Evolutionary conservation across 2,797 vertebrate genomes (phyloP).

Genomic region (Alca torda): DNA sequence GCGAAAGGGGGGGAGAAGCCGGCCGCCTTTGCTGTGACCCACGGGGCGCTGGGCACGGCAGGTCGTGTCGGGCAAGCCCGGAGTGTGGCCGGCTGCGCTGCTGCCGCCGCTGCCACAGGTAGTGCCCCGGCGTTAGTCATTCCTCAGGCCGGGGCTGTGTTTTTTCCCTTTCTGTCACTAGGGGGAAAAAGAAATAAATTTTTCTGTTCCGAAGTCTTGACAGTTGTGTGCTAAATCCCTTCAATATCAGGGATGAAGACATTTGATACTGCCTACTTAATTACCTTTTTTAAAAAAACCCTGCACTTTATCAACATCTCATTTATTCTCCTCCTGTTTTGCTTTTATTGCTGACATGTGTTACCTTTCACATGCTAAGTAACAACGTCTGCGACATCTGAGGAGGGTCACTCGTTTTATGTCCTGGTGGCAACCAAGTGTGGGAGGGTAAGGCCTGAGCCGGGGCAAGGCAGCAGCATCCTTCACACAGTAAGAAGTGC

Average conservation of each 20-base stretch:
- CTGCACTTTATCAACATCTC: not conserved
- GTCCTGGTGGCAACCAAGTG: not conserved
- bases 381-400: rapidly evolving
- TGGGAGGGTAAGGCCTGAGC: not conserved
- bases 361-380: rapidly evolving
- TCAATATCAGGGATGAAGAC: not conserved
- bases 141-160: not conserved
- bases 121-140: too few species aligned
- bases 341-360: not conserved
- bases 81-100: not conserved
- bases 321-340: not conserved
- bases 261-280: not conserved
- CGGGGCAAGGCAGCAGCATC: not conserved
- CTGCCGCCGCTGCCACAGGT: not conserved
- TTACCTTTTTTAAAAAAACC: not conserved
- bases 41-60: not conserved
- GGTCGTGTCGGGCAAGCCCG: too few species aligned
- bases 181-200: rapidly evolving
- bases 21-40: not conserved
- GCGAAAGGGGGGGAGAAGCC: not conserved
- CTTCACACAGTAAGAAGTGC: not conserved
- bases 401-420: not conserved
- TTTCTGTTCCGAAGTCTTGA: not conserved
- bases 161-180: too few species aligned
- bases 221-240: not conserved